A percentile compares a stretch with the other conserved stretches of the same genome.
These are phyloP conservation scores for Drosophila ogumai DNA, from an alignment of 1,140 invertebrate species.

Conservation along the genomic window DNA sequence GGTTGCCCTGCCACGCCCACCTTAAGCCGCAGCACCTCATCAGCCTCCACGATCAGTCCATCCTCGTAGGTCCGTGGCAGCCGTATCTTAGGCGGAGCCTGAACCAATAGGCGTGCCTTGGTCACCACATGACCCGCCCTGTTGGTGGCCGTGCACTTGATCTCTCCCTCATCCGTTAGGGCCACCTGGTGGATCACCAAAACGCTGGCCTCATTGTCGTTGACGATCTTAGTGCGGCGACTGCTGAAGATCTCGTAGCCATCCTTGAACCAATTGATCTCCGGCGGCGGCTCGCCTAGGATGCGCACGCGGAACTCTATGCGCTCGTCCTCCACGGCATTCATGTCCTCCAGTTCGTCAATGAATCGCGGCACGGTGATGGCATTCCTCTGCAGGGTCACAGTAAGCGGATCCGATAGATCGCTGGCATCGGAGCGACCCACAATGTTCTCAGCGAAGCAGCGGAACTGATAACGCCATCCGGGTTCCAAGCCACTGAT, in stretches of 20 bases:
- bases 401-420: slow-evolving; percentile 91
- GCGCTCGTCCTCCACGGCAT: slow-evolving; percentile 91
- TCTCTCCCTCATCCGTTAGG: slow-evolving; percentile 93
- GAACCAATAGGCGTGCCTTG: slow-evolving; percentile 89
- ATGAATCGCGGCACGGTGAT: slow-evolving; percentile 89
- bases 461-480: slow-evolving; percentile 95
- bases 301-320: slow-evolving; percentile 93
- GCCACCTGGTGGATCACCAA: slow-evolving; percentile 93
- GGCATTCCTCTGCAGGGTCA: slow-evolving; percentile 89
- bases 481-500: slow-evolving; percentile 93
- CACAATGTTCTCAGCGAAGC: slow-evolving; percentile 93
- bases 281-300: slow-evolving; percentile 92
- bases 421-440: slow-evolving; percentile 92
- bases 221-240: slow-evolving; percentile 90
- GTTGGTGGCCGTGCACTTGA: slow-evolving; percentile 95
- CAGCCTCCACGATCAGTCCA: slow-evolving; percentile 94
- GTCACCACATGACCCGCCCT: slow-evolving; percentile 91
- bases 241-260: slow-evolving; percentile 94
- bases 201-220: slow-evolving; percentile 91
- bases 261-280: slow-evolving; percentile 97
- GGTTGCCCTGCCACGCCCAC: slow-evolving; percentile 96
- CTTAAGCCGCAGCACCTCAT: slow-evolving; percentile 94
- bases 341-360: slow-evolving; percentile 88
- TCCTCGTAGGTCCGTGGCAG: slow-evolving; percentile 94
- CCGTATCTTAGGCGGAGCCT: slow-evolving; percentile 92